These are phyloP conservation scores for Eutrigla gurnardus DNA, from an alignment of 2,797 vertebrate species.

Conservation along the genomic window DNA sequence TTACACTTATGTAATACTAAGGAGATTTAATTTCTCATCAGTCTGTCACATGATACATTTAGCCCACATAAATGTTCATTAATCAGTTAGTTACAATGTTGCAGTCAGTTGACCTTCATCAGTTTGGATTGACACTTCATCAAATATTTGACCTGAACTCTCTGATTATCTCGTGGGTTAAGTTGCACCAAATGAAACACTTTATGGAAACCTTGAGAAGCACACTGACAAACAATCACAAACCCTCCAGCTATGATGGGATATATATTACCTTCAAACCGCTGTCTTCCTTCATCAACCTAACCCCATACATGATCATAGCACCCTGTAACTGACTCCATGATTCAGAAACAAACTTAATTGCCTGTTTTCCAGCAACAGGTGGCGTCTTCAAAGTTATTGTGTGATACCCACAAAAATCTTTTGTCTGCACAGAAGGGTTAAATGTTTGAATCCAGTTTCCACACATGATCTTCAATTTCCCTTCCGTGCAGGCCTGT, in stretches of 20 bases:
- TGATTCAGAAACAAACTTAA: neutral
- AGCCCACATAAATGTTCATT: neutral
- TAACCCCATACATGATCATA: neutral
- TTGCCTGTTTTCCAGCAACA: neutral
- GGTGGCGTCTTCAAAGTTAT: neutral
- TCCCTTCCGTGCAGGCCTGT: neutral
- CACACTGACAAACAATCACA: neutral
- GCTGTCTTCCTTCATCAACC: neutral
- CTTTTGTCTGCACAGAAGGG: neutral
- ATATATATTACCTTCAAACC: neutral
- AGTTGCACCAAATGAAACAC: neutral
- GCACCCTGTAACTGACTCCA: neutral
- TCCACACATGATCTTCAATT: neutral
- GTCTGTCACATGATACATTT: conserved; percentile 6
- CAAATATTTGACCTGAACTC: neutral
- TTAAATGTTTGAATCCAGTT: neutral
- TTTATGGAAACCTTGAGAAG: neutral
- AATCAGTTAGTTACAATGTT: neutral
- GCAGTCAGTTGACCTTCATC: neutral
- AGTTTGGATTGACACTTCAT: neutral
- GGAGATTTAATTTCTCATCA: neutral
- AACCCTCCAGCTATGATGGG: neutral
- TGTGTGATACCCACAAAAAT: neutral
- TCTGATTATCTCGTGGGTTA: neutral
- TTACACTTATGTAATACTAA: conserved; percentile 16